Evolutionary conservation across 2,888 invertebrate species (phyloP).

Genomic region (Cyclophora albipunctata): DNA sequence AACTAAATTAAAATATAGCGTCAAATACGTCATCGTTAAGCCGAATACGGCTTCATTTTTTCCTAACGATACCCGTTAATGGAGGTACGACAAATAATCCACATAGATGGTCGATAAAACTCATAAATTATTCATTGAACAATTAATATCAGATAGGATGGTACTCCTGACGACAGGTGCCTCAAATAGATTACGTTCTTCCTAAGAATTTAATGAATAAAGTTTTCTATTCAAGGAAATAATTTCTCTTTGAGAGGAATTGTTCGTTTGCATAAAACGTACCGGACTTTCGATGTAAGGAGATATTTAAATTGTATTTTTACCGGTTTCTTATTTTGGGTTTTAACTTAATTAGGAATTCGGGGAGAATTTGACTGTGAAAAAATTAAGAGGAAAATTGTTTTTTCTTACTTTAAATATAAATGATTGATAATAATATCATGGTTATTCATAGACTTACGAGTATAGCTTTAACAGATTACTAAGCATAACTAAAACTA

Average conservation of each 20-base stretch:
- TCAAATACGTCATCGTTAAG: constrained; percentile 8
- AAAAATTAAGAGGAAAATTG: no score
- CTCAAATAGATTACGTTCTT: constrained; percentile 38
- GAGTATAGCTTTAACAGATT: no score
- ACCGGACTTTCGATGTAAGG: neutral
- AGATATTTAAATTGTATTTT: neutral
- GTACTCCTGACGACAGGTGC: constrained; percentile 39
- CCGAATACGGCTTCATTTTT: constrained; percentile 17
- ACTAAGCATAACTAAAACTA: no score
- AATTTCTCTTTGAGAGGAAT: constrained; percentile 13
- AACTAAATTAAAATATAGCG: neutral
- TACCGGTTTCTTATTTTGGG: neutral
- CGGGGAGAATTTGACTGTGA: neutral
- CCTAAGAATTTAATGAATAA: constrained; percentile 44
- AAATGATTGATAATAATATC: no score
- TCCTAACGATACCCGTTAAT: constrained; percentile 32
- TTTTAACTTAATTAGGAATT: neutral
- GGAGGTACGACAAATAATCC: constrained; percentile 54
- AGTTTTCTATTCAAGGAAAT: constrained; percentile 28
- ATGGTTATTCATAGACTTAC: no score
- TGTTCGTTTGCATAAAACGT: constrained; percentile 3
- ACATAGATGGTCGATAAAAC: constrained; percentile 42
- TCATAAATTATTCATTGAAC: constrained; percentile 56
- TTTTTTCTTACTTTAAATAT: no score
- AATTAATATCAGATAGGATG: constrained; percentile 33